Evolutionary conservation across 1,140 invertebrate species (phyloP), one percentile per base, ranked within the genome.

Genomic region (Anoplophora glabripennis): DNA sequence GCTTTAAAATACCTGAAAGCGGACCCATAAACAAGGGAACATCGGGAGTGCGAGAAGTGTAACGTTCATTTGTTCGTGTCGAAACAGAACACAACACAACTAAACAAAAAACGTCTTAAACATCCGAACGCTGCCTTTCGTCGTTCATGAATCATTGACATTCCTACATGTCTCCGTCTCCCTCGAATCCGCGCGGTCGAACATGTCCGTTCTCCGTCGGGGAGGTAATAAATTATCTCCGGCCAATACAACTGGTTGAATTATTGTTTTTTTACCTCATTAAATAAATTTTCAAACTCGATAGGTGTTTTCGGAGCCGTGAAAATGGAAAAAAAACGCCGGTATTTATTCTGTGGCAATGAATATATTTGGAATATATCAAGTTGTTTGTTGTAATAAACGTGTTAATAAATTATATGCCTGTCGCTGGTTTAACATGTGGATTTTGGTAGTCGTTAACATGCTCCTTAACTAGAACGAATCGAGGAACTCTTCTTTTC

Each of bases 71-170:
- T 72, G 69, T 72, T 67, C 67, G 59, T 67, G 67, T 71, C 67
- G 67, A 71, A 72, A 72, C 66, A 66, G 62, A 72, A 68, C 66
- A 72, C 67, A 71, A 71, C 64, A 68, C 55, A 63, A 71, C 67
- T 56, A 72, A 70, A 71, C 57, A 70, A 71, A 72, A 71, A 69
- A 73, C 63, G 63, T 60, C 46, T 64, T 65, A 72, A 72, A 71
- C 68, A 69, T 69, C 65, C 56, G 64, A 72, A 72, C 71, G 72
- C 72, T 64, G 71, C 59, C 68, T 71, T 71, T 71, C 68, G 66
- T 67, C 69, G 66, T 72, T 53, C 68, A 72, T 73, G 70, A 71
- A 73, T 72, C 71, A 73, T 70, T 67, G 68, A 68, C 63, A 71
- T 71, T 69, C 67, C 52, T 59, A 33, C 44, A 44, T 33, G 38